Base-by-base conservation (phyloP, 2,797 vertebrate genomes). In the Pseudotriccus pelzelni region DNA sequence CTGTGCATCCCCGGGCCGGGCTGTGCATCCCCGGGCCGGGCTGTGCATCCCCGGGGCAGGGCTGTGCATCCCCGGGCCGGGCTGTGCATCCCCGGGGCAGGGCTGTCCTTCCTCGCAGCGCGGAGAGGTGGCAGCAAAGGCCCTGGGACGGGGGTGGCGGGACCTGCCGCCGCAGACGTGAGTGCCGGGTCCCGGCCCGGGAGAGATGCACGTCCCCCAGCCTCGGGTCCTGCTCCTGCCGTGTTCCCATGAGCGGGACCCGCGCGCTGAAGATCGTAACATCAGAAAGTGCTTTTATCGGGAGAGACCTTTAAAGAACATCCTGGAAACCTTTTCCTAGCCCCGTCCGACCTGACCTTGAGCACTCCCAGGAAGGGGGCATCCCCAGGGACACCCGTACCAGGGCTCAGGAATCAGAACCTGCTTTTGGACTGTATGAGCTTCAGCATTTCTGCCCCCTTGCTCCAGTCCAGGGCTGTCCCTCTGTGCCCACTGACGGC, bases 91-190 rank as follows among this genome's bases (percentile, higher is more conserved):
- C 60, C 44, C 60, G 28, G 36, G 56, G 46, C 81, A 23, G 62
- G 67, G 67, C 85, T 97, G 97, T 87, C 75, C 70, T 97, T 96
- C 96, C 81, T 7, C 56, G 41, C 70, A 20, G 67, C 28, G 68
- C 96, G 87, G 97, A 82, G 93, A 97, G 97, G 43, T 94, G 97
- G 97, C 97, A 97, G 97, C 95, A 97, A 53, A 97, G 64, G 58
- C 82, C 46, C 89, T 92, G 81, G 32, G 68, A 94, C 88, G 60
- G 60, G 74, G 81, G 81, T 73, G 81, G 46, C 46, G 22, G 80
- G 52, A 23, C 10, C 58, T 7, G 87, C 73, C 5, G 44, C 73
- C 17, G 30, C 52, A 41, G 73, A 44, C 24, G 7, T 1, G 59
- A 17, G 39, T 23, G 58, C 66, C 47, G 9, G 41, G 2, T 27